Base-by-base conservation (phyloP, 2,797 vertebrate genomes). In the Acipenser ruthenus region DNA sequence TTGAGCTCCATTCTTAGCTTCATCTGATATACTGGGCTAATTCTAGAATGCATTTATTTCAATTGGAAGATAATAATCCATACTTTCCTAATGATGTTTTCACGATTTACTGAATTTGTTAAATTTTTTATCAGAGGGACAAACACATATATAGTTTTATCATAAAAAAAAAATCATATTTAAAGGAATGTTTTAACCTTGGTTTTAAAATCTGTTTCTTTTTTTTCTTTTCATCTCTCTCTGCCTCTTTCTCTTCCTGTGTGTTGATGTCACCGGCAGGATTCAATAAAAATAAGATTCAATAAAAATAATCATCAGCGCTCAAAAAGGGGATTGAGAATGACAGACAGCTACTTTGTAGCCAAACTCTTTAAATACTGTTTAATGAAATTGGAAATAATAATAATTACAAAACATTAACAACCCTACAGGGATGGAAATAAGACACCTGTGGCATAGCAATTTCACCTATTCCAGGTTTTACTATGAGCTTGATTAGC, bases 311-410 rank as follows among this genome's bases (percentile, higher is more conserved):
- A 62, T 64, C 23, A 65, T 65, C 60, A 23, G 8, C 6, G 58
- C 63, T 7, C 52, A 72, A 66, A 62, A 65, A 23, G 6, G 23
- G 59, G 37, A 23, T 60, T 18, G 37, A 60, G 13, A 23, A 11
- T 60, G 60, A 63, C 51, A 51, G 67, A 69, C 53, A 64, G 70
- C 8, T 65, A 68, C 52, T 69, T 63, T 62, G 60, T 68, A 49
- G 47, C 53, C 49, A 48, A 60, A 62, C 48, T 50, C 8, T 63
- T 70, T 65, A 65, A 70, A 67, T 63, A n/a, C 63, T 47, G 58
- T 63, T 60, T 67, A 65, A 71, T 72, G 65, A 65, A 60, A 50
- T 10, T 15, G 8, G 10, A 69, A 65, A 37, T 37, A 37, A 37
- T 37, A 37, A 37, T 37, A 37, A 37, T 37, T 37, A 37, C 23